These are phyloP conservation scores for Dryobotodes eremita DNA, from an alignment of 2,888 invertebrate genomes.

Conservation along the genomic window DNA sequence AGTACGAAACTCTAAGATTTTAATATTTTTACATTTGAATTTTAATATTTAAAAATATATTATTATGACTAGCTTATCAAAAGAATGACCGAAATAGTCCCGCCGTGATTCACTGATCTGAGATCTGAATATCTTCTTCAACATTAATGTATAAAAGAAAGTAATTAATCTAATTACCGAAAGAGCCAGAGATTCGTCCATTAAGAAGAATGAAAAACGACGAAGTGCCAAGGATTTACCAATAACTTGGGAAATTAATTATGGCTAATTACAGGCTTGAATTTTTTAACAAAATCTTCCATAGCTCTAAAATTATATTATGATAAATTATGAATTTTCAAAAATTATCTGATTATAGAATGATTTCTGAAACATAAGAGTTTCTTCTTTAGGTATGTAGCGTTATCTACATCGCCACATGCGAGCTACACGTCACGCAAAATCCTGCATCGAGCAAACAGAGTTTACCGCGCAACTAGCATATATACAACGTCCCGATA, in stretches of 20 bases:
- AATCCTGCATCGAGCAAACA: too few relatives aligned
- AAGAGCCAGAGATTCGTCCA: constrained; percentile 39
- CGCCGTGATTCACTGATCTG: constrained; percentile 8
- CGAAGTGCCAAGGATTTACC: constrained; percentile 40
- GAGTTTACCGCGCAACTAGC: too few relatives aligned
- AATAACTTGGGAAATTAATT: constrained; percentile 59
- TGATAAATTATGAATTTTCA: not conserved
- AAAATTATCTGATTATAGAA: not conserved
- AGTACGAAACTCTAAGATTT: not conserved
- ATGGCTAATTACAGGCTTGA: constrained; percentile 41
- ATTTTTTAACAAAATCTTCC: constrained; percentile 17
- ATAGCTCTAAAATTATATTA: not conserved
- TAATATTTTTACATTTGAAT: not conserved
- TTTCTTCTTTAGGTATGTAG: too few relatives aligned
- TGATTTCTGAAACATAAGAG: not conserved
- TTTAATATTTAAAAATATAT: not conserved
- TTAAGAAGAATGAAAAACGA: constrained; percentile 51
- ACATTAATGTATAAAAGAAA: constrained; percentile 50
- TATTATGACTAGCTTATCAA: constrained; percentile 13
- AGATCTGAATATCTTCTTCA: constrained; percentile 31
- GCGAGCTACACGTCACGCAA: too few relatives aligned
- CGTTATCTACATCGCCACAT: too few relatives aligned
- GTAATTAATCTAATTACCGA: constrained; percentile 60
- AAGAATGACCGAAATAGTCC: constrained; percentile 15
- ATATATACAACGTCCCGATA: too few relatives aligned